A percentile compares a stretch with the other conserved stretches of the same genome.
Evolutionary conservation across 1,140 invertebrate genomes (phyloP).

Genomic region (Leguminivora glycinivorella): DNA sequence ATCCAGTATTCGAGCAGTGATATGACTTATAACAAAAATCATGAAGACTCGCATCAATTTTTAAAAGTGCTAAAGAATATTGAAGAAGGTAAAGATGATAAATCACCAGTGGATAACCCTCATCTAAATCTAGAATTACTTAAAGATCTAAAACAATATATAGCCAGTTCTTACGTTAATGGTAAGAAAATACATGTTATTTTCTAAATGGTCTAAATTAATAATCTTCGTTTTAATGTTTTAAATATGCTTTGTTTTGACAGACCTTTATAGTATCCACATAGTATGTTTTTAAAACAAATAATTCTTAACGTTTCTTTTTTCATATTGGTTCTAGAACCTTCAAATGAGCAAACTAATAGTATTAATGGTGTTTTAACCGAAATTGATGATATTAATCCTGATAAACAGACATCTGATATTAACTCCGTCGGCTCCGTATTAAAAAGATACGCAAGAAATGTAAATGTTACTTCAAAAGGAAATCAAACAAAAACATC

Average conservation of each 20-base stretch:
- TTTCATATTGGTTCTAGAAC: neutral
- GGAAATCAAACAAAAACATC: neutral
- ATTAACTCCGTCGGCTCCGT: conserved; percentile 13
- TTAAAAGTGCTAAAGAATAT: conserved; percentile 37
- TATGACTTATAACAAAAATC: neutral
- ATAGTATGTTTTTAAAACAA: neutral
- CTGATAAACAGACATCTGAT: conserved; percentile 15
- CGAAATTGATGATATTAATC: neutral
- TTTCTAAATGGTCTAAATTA: no score
- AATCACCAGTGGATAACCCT: neutral
- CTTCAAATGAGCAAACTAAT: neutral
- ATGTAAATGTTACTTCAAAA: neutral
- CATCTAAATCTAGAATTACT: neutral
- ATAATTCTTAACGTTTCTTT: neutral
- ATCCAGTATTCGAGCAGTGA: neutral
- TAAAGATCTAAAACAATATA: neutral
- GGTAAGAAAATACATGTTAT: neutral
- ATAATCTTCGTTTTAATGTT: no score
- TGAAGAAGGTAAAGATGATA: conserved; percentile 24
- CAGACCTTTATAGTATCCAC: no score
- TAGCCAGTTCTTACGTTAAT: neutral
- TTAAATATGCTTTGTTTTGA: no score
- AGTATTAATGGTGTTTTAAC: neutral
- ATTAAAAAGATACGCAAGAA: conserved; percentile 39
- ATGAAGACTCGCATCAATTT: neutral